A percentile compares a stretch with the other conserved stretches of the same genome.
Conservation (phyloP, 1,140 invertebrate species). For the Listronotus oregonensis region DNA sequence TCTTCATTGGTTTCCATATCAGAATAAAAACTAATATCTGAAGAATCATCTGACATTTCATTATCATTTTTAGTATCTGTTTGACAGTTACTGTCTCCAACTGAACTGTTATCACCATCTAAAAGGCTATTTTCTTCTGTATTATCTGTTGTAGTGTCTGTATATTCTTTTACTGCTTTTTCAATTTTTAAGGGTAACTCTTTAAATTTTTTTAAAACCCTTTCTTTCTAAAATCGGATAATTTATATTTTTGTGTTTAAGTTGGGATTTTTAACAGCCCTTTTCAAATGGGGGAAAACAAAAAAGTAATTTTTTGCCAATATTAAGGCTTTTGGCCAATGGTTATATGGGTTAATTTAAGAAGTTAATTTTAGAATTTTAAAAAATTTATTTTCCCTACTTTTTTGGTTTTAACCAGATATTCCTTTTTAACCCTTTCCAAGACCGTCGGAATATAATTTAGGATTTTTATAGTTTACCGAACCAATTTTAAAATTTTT, state of each 20-base stretch:
- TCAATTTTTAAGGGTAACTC: constrained; percentile 62
- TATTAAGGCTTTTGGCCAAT: too few relatives aligned
- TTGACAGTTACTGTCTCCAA: constrained; percentile 2
- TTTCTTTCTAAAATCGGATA: too few relatives aligned
- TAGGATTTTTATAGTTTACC: constrained; percentile 97
- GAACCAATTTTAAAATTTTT: constrained; percentile 94
- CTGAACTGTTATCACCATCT: constrained; percentile 23
- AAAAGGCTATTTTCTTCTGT: constrained; percentile 17
- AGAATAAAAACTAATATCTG: constrained; percentile 66
- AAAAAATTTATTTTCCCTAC: too few relatives aligned
- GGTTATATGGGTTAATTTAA: too few relatives aligned
- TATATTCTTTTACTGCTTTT: constrained; percentile 57
- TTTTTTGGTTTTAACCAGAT: constrained; percentile 88
- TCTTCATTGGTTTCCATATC: constrained; percentile 61
- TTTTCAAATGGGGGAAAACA: too few relatives aligned
- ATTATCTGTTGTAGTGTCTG: constrained; percentile 46
- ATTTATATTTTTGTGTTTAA: too few relatives aligned
- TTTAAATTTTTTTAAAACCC: constrained; percentile 83
- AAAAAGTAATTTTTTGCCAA: too few relatives aligned
- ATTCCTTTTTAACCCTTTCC: constrained; percentile 86
- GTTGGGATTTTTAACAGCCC: too few relatives aligned
- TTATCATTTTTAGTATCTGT: constrained; percentile 38
- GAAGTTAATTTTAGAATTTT: too few relatives aligned
- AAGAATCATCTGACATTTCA: constrained; percentile 55
- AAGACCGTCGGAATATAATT: constrained; percentile 88